These are phyloP conservation scores for Acronicta psi DNA, from an alignment of 2,888 invertebrate species.

Conservation along the genomic window DNA sequence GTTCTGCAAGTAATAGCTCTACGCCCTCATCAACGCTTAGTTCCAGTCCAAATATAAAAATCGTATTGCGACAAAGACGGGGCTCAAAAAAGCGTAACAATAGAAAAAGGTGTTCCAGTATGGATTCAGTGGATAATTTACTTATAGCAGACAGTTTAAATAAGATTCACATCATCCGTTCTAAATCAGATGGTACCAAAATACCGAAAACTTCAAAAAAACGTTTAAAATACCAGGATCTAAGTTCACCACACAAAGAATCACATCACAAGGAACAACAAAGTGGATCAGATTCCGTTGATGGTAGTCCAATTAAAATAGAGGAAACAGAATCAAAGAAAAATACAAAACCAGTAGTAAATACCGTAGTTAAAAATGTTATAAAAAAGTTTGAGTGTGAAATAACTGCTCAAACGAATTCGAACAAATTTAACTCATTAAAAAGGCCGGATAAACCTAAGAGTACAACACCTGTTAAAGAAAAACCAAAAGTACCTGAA, in stretches of 20 bases:
- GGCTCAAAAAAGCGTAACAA: slow-evolving; percentile 84
- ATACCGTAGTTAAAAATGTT: slow-evolving; percentile 79
- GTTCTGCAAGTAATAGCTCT: slow-evolving; percentile 80
- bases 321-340: slow-evolving; percentile 58
- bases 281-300: slow-evolving; percentile 81
- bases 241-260: too few relatives aligned
- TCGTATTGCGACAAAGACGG: slow-evolving; percentile 80
- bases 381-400: slow-evolving; percentile 87
- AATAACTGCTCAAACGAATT: slow-evolving; percentile 78
- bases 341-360: slow-evolving; percentile 63
- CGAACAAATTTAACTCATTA: slow-evolving; percentile 63
- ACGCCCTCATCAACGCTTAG: slow-evolving; percentile 83
- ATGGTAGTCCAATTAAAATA: slow-evolving; percentile 73
- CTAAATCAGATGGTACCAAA: slow-evolving; percentile 85
- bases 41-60: slow-evolving; percentile 86
- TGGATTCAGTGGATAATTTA: slow-evolving; percentile 83
- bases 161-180: slow-evolving; percentile 79
- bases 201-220: slow-evolving; percentile 82
- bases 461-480: slow-evolving; percentile 72
- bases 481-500: slow-evolving; percentile 90
- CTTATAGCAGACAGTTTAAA: slow-evolving; percentile 69
- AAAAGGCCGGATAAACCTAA: slow-evolving; percentile 77
- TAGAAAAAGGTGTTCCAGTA: slow-evolving; percentile 86
- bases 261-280: slow-evolving; percentile 73
- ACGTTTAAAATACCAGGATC: slow-evolving; percentile 75